These are phyloP conservation scores for Coranthus polyacanthus DNA, from an alignment of 2,797 vertebrate genomes.

Conservation along the genomic window DNA sequence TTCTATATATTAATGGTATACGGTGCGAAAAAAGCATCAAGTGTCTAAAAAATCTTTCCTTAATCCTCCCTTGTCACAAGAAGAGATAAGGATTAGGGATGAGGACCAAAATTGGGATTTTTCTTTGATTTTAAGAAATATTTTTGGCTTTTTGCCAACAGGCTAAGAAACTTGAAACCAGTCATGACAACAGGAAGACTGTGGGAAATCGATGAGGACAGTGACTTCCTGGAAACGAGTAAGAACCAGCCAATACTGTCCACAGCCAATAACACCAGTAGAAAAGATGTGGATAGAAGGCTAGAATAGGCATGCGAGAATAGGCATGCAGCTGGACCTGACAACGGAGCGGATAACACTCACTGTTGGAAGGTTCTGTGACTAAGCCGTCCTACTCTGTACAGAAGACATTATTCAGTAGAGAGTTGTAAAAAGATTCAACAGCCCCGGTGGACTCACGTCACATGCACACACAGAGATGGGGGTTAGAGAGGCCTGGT, in stretches of 20 bases:
- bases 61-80: constrained; percentile 16
- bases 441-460: too few relatives aligned
- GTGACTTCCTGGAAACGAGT: constrained; percentile 43
- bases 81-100: constrained; percentile 13
- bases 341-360: too few relatives aligned
- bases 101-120: constrained; percentile 27
- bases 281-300: constrained; percentile 30
- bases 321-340: too few relatives aligned
- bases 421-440: too few relatives aligned
- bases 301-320: too few relatives aligned
- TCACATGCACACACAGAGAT: constrained; percentile 16
- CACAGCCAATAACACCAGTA: constrained; percentile 18
- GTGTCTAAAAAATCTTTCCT: not conserved
- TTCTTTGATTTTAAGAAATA: constrained; percentile 34
- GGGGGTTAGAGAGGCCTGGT: not conserved
- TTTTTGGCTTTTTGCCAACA: constrained; percentile 3
- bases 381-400: not conserved
- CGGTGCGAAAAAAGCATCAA: constrained; percentile 22
- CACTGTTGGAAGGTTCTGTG: too few relatives aligned
- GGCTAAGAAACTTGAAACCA: constrained; percentile 27
- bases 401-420: too few relatives aligned
- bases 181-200: constrained; percentile 40
- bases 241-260: constrained; percentile 26
- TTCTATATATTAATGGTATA: not conserved
- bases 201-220: constrained; percentile 40